Evolutionary conservation across 2,888 invertebrate species (phyloP), one percentile per base, ranked within the genome.

Genomic region (Lasius platythorax): DNA sequence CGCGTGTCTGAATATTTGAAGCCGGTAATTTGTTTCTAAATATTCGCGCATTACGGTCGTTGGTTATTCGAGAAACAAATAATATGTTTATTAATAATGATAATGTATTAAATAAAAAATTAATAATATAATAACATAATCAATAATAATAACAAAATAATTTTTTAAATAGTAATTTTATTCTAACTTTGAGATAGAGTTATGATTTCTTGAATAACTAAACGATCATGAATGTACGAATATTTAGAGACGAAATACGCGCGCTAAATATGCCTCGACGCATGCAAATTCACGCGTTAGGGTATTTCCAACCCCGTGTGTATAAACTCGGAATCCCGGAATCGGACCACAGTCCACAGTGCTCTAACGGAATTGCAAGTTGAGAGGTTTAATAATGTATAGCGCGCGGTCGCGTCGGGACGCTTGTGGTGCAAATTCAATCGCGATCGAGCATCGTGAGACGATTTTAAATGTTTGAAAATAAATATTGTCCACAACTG

Each of bases 251-350:
- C n/a, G 53, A 53, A n/a, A n/a, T 8, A n/a, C n/a, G 18, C 15
- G 6, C 18, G 50, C 50, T 0, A n/a, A 53, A 18, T 53, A 53
- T 53, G n/a, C 53, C 8, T n/a, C n/a, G n/a, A n/a, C 53, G 53
- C 53, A 53, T 53, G 53, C 53, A 53, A 53, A n/a, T 53, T 53
- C 53, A 53, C n/a, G 53, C 53, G 53, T 53, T 53, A 53, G n/a
- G 53, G 2, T 53, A 53, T 53, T 53, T 53, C 53, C n/a, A 53
- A 9, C 53, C n/a, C 8, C 53, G n/a, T 53, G 53, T 53, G n/a
- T 53, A 53, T n/a, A 53, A 53, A 53, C 53, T 53, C 53, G 53
- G 53, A 53, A 53, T 53, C 53, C 53, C 53, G 53, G n/a, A 53
- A 53, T 53, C n/a, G 53, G n/a, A 53, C n/a, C 53, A n/a, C 53